These are phyloP conservation scores for Spea bombifrons DNA, from an alignment of 2,113 vertebrate species.

Conservation along the genomic window DNA sequence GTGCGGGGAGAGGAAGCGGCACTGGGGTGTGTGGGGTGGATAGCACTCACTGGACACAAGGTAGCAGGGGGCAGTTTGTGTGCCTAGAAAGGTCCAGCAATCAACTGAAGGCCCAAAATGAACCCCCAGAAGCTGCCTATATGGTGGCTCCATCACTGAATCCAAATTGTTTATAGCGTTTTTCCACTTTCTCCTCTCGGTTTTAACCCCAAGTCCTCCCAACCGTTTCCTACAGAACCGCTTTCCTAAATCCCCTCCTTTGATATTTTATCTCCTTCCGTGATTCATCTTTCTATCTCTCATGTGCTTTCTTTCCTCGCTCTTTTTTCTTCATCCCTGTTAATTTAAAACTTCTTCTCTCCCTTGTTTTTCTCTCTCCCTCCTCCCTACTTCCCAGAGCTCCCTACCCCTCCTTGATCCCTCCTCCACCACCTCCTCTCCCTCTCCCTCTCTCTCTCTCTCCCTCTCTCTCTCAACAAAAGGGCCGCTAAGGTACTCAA, in stretches of 20 bases:
- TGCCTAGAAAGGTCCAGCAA: too few species aligned
- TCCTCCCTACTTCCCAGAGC: not conserved
- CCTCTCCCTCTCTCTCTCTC: slow-evolving; percentile 20
- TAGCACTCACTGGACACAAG: too few species aligned
- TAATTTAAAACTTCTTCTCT: not conserved
- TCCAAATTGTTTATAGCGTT: too few species aligned
- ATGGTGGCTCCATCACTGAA: too few species aligned
- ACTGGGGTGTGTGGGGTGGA: too few species aligned
- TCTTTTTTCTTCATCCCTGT: not conserved
- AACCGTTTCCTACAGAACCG: not conserved
- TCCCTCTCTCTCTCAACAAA: too few species aligned
- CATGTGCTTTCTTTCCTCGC: not conserved
- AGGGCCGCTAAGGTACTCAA: too few species aligned
- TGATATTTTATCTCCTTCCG: not conserved
- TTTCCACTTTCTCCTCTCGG: not conserved
- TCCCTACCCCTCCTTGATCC: not conserved
- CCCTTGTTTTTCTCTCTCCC: not conserved
- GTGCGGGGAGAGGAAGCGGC: too few species aligned
- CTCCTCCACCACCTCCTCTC: slow-evolving; percentile 10
- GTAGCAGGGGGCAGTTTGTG: too few species aligned
- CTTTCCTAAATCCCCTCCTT: not conserved
- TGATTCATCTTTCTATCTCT: slow-evolving; percentile 16
- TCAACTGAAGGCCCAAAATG: too few species aligned
- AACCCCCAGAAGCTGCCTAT: too few species aligned
- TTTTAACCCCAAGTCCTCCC: not conserved